phyloP scores from a whole-genome alignment of 1,140 invertebrate genomes.

The Drosophila tani region DNA sequence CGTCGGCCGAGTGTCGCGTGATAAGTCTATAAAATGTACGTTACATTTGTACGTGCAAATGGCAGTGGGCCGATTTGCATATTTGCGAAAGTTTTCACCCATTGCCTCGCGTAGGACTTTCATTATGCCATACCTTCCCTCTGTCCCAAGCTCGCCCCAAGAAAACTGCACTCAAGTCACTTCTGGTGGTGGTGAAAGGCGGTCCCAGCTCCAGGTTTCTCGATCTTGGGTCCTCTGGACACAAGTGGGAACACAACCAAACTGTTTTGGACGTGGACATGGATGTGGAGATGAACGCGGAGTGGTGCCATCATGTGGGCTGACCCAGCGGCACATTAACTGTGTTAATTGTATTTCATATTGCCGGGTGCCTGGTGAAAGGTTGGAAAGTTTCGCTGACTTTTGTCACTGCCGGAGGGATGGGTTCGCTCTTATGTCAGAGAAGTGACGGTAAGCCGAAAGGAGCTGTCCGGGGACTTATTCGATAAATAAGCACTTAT shows the following conservation, averaged over 20 bases:
- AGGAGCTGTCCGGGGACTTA: conserved; percentile 7
- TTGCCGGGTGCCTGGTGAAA: conserved; percentile 54
- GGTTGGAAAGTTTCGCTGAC: conserved; percentile 31
- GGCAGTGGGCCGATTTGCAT: conserved; percentile 78
- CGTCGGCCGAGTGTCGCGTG: conserved; percentile 67
- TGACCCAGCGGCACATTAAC: conserved; percentile 54
- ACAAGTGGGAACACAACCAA: conserved; percentile 20
- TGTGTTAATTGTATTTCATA: conserved; percentile 73
- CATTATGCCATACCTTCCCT: conserved; percentile 45
- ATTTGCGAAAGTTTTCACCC: conserved; percentile 67
- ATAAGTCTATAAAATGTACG: conserved; percentile 80
- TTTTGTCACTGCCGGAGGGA: conserved; percentile 37
- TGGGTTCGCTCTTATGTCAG: conserved; percentile 6
- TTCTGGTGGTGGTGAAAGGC: conserved; percentile 61
- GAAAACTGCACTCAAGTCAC: conserved; percentile 43
- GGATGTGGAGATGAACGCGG: neutral
- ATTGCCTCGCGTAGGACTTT: conserved; percentile 61
- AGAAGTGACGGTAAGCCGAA: neutral
- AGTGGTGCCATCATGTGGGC: conserved; percentile 50
- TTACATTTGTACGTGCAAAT: conserved; percentile 80
- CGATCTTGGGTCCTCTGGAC: conserved; percentile 9
- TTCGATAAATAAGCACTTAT: conserved; percentile 7
- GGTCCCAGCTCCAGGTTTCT: conserved; percentile 8
- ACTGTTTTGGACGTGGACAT: conserved; percentile 2
- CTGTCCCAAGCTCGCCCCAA: neutral